Evolutionary conservation across 2,797 vertebrate genomes (phyloP), one percentile per base, ranked within the genome.

Genomic region (Sciurus carolinensis): DNA sequence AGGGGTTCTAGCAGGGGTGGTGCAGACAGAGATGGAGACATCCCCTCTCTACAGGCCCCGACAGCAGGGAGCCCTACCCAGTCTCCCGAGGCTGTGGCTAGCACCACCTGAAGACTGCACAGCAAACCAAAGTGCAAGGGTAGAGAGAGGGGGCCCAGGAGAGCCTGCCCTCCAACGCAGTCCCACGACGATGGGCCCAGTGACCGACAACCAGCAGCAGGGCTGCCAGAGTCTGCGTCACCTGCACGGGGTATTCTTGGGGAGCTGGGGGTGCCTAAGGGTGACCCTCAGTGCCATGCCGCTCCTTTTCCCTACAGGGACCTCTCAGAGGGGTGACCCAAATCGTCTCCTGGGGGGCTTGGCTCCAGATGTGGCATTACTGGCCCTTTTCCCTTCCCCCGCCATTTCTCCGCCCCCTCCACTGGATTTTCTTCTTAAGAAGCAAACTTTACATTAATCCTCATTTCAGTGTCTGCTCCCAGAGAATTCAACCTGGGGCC

Each of bases 41-140:
- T 72, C 33, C 64, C 36, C 11, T 44, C 44, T 7, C 17, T 64
- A 13, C 22, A 20, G 57, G 64, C 54, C 52, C 22, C 57, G 3
- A 72, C 3, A 11, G 17, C 44, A 13, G 69, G 64, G 30, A 10
- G 0, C 42, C 57, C 36, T 2, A 3, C 15, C 20, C 44, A 42
- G 15, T 26, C 59, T 88, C 14, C 59, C 82, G 17, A 44, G 54
- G 26, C 9, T 0, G 7, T 10, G 36, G 71, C 57, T 47, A 22
- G 47, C 30, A 15, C 10, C 73, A 5, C 33, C 42, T 57, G 13
- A 81, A 94, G 67, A 84, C 69, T 1, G 62, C 3, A 11, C 47
- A 11, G 26, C 5, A n/a, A 18, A 15, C 39, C 24, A 0, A 2
- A 0, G 2, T 6, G 66, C 7, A 18, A 15, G 42, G 9, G 33